Conservation (phyloP, 2,888 invertebrate genomes). For the Colletes collaris region DNA sequence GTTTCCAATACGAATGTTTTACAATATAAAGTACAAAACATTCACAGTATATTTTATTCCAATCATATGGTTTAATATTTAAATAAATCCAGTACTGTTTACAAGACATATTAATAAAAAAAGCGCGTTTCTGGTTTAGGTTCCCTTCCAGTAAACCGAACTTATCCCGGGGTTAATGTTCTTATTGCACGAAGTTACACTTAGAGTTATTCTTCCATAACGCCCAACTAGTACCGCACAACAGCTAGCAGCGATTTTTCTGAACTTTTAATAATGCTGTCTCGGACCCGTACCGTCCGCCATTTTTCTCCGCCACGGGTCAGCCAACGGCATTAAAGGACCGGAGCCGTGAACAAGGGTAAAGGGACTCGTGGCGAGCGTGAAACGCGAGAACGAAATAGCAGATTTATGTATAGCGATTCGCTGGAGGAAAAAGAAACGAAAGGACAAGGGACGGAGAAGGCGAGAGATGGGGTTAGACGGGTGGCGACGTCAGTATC, state of each 20-base stretch:
- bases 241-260: neutral
- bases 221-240: too few relatives aligned
- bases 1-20: too few relatives aligned
- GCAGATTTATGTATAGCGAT: constrained; percentile 20
- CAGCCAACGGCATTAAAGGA: neutral
- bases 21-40: too few relatives aligned
- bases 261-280: constrained; percentile 20
- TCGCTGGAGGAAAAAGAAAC: neutral
- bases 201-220: too few relatives aligned
- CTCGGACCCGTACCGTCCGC: neutral
- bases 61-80: too few relatives aligned
- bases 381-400: neutral
- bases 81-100: too few relatives aligned
- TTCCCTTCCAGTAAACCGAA: too few relatives aligned
- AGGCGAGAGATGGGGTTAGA: neutral
- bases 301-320: neutral
- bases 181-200: too few relatives aligned
- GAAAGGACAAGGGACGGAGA: constrained; percentile 25
- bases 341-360: neutral
- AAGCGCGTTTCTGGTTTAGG: too few relatives aligned
- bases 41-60: too few relatives aligned
- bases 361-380: neutral
- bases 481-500: constrained; percentile 17
- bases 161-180: too few relatives aligned
- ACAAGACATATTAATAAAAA: too few relatives aligned